Conservation (phyloP, 2,797 vertebrate genomes). For the Chlorospingus flavigularis region DNA sequence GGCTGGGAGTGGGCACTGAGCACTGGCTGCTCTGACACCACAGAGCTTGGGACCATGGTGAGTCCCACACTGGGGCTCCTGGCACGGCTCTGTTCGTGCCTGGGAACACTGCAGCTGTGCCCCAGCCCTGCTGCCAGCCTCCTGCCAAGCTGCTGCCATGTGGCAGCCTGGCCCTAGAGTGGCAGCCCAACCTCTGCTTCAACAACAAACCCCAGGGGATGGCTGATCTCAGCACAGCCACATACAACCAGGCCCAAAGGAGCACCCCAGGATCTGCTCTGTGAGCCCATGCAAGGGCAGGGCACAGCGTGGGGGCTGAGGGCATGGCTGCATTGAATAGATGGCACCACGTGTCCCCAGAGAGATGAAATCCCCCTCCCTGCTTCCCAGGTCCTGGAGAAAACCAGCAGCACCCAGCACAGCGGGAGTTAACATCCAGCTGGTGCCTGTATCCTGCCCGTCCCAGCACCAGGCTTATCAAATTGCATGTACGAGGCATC, state of each 20-base stretch:
- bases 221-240: neutral
- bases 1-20: neutral
- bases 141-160: neutral
- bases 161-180: neutral
- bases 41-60: accelerated
- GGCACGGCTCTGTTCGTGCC: neutral
- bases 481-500: constrained; percentile 72
- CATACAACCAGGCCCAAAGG: accelerated
- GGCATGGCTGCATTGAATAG: neutral
- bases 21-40: neutral
- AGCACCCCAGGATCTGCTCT: neutral
- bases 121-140: neutral
- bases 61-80: neutral
- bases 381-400: neutral
- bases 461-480: constrained; percentile 73
- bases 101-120: neutral
- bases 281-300: accelerated
- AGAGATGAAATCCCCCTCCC: neutral
- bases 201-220: neutral
- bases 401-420: neutral
- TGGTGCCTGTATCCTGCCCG: constrained; percentile 76
- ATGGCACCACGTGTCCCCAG: accelerated
- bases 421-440: constrained; percentile 69
- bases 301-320: accelerated
- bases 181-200: neutral